Conservation (phyloP, 2,888 invertebrate species). For the Pristionchus japonicus region DNA sequence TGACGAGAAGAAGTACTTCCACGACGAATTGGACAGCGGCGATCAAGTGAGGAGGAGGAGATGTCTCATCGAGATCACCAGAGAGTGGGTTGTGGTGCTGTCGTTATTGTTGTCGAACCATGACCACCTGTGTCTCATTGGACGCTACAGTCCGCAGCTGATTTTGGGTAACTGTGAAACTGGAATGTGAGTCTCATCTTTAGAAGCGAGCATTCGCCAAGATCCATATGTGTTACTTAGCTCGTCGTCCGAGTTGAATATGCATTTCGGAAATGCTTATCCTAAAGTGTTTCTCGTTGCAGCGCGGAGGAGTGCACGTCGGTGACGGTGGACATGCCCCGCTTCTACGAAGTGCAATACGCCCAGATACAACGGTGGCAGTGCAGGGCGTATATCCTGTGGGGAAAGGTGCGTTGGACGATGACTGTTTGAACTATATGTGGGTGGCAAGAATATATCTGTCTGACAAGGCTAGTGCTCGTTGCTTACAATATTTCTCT, state of each 20-base stretch:
- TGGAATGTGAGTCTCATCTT: not conserved
- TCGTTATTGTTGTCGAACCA: not conserved
- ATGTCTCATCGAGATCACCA: constrained; percentile 36
- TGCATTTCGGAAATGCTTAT: too few species aligned
- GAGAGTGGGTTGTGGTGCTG: not conserved
- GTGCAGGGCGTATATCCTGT: constrained; percentile 61
- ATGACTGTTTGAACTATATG: too few species aligned
- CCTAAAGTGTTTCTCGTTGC: too few species aligned
- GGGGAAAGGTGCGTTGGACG: constrained; percentile 59
- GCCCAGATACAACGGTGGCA: constrained; percentile 56
- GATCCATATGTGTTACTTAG: too few species aligned
- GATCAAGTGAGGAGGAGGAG: constrained; percentile 47
- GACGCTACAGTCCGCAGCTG: too few species aligned
- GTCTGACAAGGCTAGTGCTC: too few species aligned
- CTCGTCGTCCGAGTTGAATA: too few species aligned
- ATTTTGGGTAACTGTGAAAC: not conserved
- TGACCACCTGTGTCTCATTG: too few species aligned
- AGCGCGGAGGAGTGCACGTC: not conserved
- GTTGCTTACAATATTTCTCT: too few species aligned
- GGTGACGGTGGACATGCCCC: constrained; percentile 48
- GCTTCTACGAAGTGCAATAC: constrained; percentile 67
- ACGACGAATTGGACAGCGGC: constrained; percentile 12
- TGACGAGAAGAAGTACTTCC: not conserved
- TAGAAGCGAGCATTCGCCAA: too few species aligned
- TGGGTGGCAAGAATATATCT: too few species aligned